Conservation (phyloP, 1,140 invertebrate species). For the Conus betulinus region DNA sequence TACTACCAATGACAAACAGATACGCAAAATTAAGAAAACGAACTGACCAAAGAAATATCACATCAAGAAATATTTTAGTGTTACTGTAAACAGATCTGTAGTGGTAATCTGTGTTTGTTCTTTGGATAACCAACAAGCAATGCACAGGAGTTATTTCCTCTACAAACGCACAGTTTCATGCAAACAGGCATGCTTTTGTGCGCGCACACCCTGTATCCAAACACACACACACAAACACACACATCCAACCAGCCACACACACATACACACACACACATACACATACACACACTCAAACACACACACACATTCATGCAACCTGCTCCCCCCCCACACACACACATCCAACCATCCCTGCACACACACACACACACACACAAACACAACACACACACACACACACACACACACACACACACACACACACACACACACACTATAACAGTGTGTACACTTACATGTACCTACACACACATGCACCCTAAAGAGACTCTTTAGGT, state of each 20-base stretch:
- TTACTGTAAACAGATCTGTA: no score
- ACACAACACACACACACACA: not conserved
- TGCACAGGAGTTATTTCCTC: no score
- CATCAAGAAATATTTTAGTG: not conserved
- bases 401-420: conserved; percentile 11
- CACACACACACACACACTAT: not conserved
- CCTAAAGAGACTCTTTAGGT: not conserved
- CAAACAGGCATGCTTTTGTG: not conserved
- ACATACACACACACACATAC: not conserved
- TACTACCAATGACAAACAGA: not conserved
- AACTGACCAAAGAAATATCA: not conserved
- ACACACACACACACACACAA: not conserved
- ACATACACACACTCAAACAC: not conserved
- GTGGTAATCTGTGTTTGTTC: not conserved
- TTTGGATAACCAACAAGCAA: not conserved
- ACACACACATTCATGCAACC: not conserved
- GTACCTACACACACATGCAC: not conserved
- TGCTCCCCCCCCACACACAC: not conserved
- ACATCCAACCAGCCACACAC: not conserved
- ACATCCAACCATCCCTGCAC: not conserved
- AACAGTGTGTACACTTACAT: not conserved
- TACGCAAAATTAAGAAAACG: not conserved
- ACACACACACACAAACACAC: not conserved
- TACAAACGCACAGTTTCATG: not conserved
- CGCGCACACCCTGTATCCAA: not conserved